phyloP scores from a whole-genome alignment of 2,888 invertebrate genomes.

The Dryococelus australis region DNA sequence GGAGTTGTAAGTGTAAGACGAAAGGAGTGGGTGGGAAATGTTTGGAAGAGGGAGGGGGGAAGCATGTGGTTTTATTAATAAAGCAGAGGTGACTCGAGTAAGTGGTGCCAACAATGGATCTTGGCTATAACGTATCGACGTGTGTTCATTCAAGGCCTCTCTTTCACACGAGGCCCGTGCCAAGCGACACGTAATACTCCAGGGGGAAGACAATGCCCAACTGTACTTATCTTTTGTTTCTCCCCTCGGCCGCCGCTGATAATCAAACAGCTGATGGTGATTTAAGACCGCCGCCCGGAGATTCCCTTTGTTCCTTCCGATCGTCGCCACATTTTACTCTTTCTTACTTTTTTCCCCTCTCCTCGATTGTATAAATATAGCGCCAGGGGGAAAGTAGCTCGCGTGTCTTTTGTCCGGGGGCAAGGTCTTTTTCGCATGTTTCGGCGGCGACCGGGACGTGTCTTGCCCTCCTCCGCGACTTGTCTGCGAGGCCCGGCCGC shows the following conservation, averaged over 20 bases:
- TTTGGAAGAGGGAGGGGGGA: background rate
- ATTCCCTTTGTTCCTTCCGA: background rate
- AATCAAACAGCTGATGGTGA: constrained; percentile 38
- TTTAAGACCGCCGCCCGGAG: constrained; percentile 27
- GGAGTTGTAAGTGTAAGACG: background rate
- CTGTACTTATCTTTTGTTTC: constrained; percentile 34
- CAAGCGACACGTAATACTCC: constrained; percentile 37
- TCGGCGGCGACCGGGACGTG: no score
- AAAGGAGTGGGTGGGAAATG: no score
- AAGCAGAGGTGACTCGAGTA: background rate
- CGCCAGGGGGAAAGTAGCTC: no score
- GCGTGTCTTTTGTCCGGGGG: no score
- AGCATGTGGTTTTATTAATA: constrained; percentile 25
- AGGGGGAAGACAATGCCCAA: constrained; percentile 37
- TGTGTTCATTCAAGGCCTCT: constrained; percentile 4
- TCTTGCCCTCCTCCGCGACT: no score
- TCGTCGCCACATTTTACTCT: background rate
- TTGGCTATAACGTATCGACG: constrained; percentile 1
- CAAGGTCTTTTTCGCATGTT: no score
- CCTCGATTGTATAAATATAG: no score
- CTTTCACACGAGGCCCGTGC: no score
- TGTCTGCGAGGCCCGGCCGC: no score
- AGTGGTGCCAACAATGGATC: constrained; percentile 20
- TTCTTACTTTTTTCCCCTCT: no score
- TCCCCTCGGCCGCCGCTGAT: background rate